These are phyloP conservation scores for Origma solitaria DNA, from an alignment of 2,113 vertebrate genomes.

Conservation along the genomic window DNA sequence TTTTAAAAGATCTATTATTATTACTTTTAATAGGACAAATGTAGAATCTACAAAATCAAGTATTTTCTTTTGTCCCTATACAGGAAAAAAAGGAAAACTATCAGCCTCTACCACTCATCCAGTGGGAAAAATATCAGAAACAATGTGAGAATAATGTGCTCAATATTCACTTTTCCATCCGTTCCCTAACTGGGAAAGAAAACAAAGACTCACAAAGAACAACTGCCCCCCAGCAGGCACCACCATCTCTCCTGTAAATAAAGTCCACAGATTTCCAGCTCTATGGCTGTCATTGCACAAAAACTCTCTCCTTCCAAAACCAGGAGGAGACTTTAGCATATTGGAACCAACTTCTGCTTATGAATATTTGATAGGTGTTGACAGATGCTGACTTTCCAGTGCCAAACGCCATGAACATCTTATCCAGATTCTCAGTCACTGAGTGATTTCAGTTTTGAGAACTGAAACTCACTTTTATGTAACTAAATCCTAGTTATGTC, in stretches of 20 bases:
- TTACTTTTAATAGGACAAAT: neutral
- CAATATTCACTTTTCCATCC: neutral
- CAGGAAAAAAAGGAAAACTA: neutral
- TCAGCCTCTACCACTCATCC: neutral
- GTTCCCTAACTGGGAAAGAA: neutral
- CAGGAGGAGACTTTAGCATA: neutral
- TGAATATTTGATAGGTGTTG: slow-evolving; percentile 23
- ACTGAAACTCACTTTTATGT: neutral
- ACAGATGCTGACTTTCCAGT: slow-evolving; percentile 35
- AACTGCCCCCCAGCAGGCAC: neutral
- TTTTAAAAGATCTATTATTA: neutral
- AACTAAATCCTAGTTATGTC: neutral
- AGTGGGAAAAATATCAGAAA: neutral
- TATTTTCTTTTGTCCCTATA: neutral
- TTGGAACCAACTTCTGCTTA: neutral
- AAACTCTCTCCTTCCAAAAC: slow-evolving; percentile 26
- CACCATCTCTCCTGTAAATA: neutral
- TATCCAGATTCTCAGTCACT: neutral
- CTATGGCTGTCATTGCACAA: neutral
- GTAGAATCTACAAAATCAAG: neutral
- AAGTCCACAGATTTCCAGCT: neutral
- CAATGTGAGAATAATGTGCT: neutral
- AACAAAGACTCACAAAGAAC: neutral
- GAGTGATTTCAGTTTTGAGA: neutral
- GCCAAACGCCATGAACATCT: neutral